A percentile compares a stretch with the other conserved stretches of the same genome.
These are phyloP conservation scores for Drosophila baimaii DNA, from an alignment of 1,140 invertebrate genomes.

Conservation along the genomic window DNA sequence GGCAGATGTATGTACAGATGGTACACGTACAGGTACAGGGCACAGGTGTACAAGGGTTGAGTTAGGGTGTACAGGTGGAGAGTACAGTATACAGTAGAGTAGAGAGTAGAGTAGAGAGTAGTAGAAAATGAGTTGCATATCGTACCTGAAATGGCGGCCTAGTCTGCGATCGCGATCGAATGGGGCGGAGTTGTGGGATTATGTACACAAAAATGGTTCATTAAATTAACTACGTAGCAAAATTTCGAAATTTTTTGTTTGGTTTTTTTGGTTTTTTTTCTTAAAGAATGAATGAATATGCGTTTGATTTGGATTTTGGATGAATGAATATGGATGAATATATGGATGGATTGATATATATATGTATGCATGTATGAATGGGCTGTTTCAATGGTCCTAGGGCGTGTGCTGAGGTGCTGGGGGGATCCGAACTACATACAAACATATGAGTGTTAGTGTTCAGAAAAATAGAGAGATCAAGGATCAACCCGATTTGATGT, in stretches of 20 bases:
- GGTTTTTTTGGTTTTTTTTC: slow-evolving; percentile 40
- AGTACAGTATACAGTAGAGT: slow-evolving; percentile 59
- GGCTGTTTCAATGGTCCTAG: slow-evolving; percentile 8
- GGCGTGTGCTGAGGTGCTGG: slow-evolving; percentile 20
- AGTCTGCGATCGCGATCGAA: slow-evolving; percentile 81
- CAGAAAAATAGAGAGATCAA: slow-evolving; percentile 13
- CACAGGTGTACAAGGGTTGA: slow-evolving; percentile 38
- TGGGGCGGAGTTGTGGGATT: slow-evolving; percentile 82
- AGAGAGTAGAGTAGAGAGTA: slow-evolving; percentile 65
- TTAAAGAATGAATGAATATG: slow-evolving; percentile 58
- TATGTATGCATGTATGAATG: slow-evolving; percentile 32
- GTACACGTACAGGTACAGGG: background rate
- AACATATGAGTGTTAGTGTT: slow-evolving; percentile 10
- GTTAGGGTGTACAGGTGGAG: slow-evolving; percentile 32
- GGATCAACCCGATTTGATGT: background rate
- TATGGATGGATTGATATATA: slow-evolving; percentile 13
- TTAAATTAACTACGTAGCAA: slow-evolving; percentile 80
- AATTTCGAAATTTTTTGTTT: slow-evolving; percentile 81
- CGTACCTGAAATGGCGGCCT: slow-evolving; percentile 84
- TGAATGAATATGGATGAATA: slow-evolving; percentile 51
- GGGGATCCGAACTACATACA: slow-evolving; percentile 18
- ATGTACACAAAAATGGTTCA: slow-evolving; percentile 83
- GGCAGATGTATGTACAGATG: slow-evolving; percentile 4
- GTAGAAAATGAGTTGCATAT: slow-evolving; percentile 82
- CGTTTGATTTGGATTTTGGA: slow-evolving; percentile 26